Evolutionary conservation across 2,888 invertebrate genomes (phyloP).

Genomic region (Leptopilina syphax): DNA sequence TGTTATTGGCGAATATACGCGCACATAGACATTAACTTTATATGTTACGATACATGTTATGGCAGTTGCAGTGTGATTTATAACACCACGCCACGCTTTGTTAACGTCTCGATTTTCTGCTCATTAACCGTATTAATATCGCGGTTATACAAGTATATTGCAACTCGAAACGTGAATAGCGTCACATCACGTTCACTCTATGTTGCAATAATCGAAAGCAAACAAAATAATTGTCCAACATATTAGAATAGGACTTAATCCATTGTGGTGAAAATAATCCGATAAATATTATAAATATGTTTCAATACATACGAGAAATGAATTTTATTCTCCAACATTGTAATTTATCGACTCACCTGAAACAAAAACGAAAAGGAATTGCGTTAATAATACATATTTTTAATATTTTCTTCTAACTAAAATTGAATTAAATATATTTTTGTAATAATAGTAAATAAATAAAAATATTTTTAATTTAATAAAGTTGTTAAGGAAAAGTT

Average conservation of each 20-base stretch:
- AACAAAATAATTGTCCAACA: not conserved
- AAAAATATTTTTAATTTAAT: too few relatives aligned
- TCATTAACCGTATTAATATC: slow-evolving; percentile 31
- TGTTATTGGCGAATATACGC: not conserved
- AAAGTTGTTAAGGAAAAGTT: too few relatives aligned
- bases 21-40: not conserved
- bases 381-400: too few relatives aligned
- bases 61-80: slow-evolving; percentile 26
- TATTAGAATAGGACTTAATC: slow-evolving; percentile 13
- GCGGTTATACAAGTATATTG: slow-evolving; percentile 8
- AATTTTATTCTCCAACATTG: not conserved
- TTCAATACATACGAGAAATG: not conserved
- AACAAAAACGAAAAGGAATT: slow-evolving; percentile 13
- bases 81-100: slow-evolving; percentile 18
- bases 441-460: too few relatives aligned
- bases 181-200: slow-evolving; percentile 24
- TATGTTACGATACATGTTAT: not conserved
- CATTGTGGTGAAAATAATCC: slow-evolving; percentile 10
- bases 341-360: slow-evolving; percentile 19
- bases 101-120: slow-evolving; percentile 32
- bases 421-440: too few relatives aligned
- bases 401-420: too few relatives aligned
- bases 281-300: not conserved
- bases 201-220: not conserved
- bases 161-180: slow-evolving; percentile 27